Percentiles rank a stretch among this genome's conserved stretches.
These are phyloP conservation scores for Cygnus atratus DNA, from an alignment of 2,113 vertebrate species.

Conservation along the genomic window DNA sequence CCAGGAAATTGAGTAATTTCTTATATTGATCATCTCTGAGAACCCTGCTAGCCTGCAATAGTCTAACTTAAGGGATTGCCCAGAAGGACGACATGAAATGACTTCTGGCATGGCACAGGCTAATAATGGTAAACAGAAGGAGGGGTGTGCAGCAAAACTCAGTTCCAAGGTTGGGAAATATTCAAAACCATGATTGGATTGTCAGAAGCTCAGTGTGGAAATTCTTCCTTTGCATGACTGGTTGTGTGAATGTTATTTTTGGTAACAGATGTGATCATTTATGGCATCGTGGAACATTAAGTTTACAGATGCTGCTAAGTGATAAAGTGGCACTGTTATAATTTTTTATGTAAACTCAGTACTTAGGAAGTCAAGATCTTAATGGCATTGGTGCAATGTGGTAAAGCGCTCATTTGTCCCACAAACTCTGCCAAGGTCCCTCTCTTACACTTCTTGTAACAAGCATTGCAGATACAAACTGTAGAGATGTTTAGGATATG, in stretches of 20 bases:
- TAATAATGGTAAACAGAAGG: not conserved
- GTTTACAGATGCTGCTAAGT: not conserved
- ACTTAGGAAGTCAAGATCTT: not conserved
- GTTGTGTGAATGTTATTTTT: not conserved
- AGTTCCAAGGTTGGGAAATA: not conserved
- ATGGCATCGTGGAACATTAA: not conserved
- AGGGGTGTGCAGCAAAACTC: not conserved
- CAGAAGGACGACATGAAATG: not conserved
- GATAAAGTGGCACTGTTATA: not conserved
- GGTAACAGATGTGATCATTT: not conserved
- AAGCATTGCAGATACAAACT: not conserved
- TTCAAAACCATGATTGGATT: not conserved
- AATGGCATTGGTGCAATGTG: not conserved
- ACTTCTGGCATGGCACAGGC: not conserved
- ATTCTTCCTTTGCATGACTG: not conserved
- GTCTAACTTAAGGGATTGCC: not conserved
- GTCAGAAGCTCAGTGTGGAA: not conserved
- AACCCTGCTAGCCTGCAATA: not conserved
- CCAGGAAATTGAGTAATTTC: conserved; percentile 32
- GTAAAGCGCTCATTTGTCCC: not conserved
- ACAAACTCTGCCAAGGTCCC: not conserved
- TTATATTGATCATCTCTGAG: not conserved
- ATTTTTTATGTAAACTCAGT: not conserved
- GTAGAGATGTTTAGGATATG: not conserved
- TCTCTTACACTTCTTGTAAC: not conserved